Percentiles rank a stretch among this genome's conserved stretches.
Conservation (phyloP, 2,113 vertebrate genomes). For the Plecturocebus donacophilus region DNA sequence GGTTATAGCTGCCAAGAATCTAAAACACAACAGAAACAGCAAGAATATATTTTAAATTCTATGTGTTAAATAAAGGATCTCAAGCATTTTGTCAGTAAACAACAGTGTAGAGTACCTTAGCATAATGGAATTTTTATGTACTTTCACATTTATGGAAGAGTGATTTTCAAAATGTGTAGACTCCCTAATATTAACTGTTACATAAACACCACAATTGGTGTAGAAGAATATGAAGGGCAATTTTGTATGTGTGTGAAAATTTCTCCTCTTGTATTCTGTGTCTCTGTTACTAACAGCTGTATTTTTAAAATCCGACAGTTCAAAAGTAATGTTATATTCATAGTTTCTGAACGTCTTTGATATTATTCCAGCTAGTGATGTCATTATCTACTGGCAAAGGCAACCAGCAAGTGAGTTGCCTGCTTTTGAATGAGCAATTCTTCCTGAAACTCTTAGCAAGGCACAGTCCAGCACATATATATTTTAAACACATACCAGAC, state of each 20-base stretch:
- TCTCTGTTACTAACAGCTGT: neutral
- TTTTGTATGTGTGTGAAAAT: neutral
- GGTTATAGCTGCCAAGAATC: constrained; percentile 96
- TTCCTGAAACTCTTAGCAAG: neutral
- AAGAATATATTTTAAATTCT: constrained; percentile 50
- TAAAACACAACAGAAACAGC: constrained; percentile 73
- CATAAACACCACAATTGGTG: neutral
- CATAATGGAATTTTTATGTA: neutral
- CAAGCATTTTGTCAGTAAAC: constrained; percentile 6
- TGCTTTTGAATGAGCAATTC: neutral
- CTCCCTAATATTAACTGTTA: neutral
- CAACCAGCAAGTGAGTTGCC: neutral
- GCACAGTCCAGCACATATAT: neutral
- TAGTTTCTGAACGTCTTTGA: neutral
- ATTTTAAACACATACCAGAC: neutral
- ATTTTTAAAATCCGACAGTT: neutral
- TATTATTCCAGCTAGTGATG: neutral
- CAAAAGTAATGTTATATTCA: neutral
- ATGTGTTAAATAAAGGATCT: neutral
- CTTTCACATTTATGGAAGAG: neutral
- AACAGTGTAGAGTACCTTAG: neutral
- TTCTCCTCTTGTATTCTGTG: neutral
- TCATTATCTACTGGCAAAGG: neutral
- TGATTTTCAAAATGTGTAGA: neutral
- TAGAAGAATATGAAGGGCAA: neutral